Base-by-base conservation (phyloP, 1,140 invertebrate genomes). In the Megathymus violae region DNA sequence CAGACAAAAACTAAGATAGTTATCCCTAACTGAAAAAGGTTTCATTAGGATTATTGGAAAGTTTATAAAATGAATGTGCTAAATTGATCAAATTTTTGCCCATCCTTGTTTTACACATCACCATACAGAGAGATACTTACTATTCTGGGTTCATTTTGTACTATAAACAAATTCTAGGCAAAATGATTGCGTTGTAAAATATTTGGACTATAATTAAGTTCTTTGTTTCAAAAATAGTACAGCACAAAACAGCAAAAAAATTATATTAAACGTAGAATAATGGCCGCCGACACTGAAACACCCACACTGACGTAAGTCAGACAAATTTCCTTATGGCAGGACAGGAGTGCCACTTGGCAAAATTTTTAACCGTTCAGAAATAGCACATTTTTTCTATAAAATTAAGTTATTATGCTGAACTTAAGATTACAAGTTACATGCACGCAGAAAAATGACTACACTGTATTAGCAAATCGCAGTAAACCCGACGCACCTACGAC, bases 131-230 rank as follows among this genome's bases (percentile, higher is more conserved):
- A 65, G 51, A 74, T 83, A 91, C 88, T 91, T 75, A 91, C 88
- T 91, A 91, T 88, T 91, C 88, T 80, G 88, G 85, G 87, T 88
- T 91, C 88, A 91, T 91, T 75, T 91, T 88, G 82, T 86, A 88
- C 78, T 89, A 76, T 84, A 82, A 81, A 65, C 76, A 69, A 78
- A 71, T 76, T 82, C 69, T 72, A 74, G 73, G 56, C 74, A 81
- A 76, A 77, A 84, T 77, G 77, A 77, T 83, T 68, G 70, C 67
- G 60, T 63, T 73, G 54, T 54, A 72, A 64, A 79, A 66, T 78
- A 70, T 78, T 71, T 79, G 59, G 63, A 70, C 80, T 84, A 80
- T 78, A 79, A 46, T 78, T 62, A 77, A 76, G 52, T 82, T 80
- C 85, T 88, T 89, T 89, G 85, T 89, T 90, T 81, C 70, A 63